Evolutionary conservation across 2,888 invertebrate species (phyloP).

Genomic region (Leptinotarsa rubiginosa): DNA sequence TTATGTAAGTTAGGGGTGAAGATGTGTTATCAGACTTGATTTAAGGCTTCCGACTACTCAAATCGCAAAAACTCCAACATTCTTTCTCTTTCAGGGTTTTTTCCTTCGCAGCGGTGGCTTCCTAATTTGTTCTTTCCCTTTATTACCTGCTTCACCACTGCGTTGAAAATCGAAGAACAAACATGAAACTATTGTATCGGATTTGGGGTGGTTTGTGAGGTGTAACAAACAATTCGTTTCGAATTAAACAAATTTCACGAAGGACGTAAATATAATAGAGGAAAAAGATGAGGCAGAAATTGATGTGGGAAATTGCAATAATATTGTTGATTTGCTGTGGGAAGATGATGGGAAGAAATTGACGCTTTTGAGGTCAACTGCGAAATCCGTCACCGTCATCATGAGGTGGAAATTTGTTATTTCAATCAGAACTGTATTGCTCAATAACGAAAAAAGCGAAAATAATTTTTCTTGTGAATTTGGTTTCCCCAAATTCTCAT

Average conservation of each 20-base stretch:
- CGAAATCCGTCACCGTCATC: not conserved
- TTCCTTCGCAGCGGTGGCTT: conserved; percentile 1
- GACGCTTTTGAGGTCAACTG: not conserved
- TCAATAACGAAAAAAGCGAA: not conserved
- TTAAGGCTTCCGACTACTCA: conserved; percentile 15
- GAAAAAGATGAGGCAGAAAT: not conserved
- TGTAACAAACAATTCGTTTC: conserved; percentile 20
- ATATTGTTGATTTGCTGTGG: not conserved
- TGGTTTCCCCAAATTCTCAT: no score
- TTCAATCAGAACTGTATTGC: not conserved
- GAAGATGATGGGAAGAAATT: not conserved
- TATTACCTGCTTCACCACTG: conserved; percentile 19
- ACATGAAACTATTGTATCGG: conserved; percentile 14
- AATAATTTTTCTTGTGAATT: no score
- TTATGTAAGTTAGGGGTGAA: conserved; percentile 17
- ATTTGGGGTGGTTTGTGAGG: conserved; percentile 25
- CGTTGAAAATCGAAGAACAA: conserved; percentile 24
- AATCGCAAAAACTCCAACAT: not conserved
- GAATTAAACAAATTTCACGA: conserved; percentile 2
- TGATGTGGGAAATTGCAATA: conserved; percentile 7
- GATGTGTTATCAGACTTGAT: conserved; percentile 20
- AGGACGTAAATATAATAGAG: not conserved
- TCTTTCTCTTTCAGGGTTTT: conserved; percentile 1
- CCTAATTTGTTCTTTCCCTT: conserved; percentile 6
- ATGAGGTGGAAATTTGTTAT: not conserved